Conservation (phyloP, 2,888 invertebrate genomes). For the Epinotia bilunana region DNA sequence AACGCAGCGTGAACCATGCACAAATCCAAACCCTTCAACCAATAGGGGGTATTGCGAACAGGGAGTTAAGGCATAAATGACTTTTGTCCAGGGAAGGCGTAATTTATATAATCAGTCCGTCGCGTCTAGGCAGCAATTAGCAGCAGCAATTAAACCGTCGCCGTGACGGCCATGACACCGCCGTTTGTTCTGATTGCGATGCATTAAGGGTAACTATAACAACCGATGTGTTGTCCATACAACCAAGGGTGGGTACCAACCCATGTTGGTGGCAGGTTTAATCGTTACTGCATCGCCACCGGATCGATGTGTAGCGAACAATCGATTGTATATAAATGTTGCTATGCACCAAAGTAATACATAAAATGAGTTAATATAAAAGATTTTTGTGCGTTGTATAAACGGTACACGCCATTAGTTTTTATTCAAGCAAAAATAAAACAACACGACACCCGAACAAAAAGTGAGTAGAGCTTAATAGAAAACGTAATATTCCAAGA, state of each 20-base stretch:
- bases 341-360: too few relatives aligned
- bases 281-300: neutral
- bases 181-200: constrained; percentile 4
- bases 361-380: too few relatives aligned
- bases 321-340: too few relatives aligned
- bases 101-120: neutral
- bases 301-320: neutral
- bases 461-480: neutral
- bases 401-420: neutral
- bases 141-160: constrained; percentile 18
- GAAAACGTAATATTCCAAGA: neutral
- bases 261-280: neutral
- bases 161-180: constrained; percentile 14
- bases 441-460: neutral
- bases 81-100: neutral
- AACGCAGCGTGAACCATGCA: neutral
- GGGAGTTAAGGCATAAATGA: neutral
- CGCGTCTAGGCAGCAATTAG: constrained; percentile 16
- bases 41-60: neutral
- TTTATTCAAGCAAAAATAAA: neutral
- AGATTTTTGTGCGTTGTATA: too few relatives aligned
- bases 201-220: constrained; percentile 3
- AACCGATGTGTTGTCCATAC: neutral
- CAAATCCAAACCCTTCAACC: neutral
- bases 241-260: too few relatives aligned